phyloP scores from a whole-genome alignment of 2,113 vertebrate species.

The Rynchops niger region DNA sequence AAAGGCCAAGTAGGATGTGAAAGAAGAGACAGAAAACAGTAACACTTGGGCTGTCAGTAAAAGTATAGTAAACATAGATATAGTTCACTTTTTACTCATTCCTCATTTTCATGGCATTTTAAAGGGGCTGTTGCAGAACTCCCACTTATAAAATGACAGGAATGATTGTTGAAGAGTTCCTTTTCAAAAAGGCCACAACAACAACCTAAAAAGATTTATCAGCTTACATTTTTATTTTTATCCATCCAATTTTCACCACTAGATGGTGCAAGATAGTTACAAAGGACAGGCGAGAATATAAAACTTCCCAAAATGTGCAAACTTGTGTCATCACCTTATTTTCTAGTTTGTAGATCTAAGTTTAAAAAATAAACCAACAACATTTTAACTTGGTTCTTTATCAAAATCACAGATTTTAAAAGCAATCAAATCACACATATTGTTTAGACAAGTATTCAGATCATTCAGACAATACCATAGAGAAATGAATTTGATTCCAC shows the following conservation, averaged over 20 bases:
- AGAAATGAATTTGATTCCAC: not conserved
- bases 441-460: not conserved
- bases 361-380: not conserved
- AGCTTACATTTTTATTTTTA: not conserved
- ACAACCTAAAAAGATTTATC: not conserved
- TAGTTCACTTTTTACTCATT: not conserved
- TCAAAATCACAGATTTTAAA: not conserved
- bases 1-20: not conserved
- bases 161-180: not conserved
- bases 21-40: not conserved
- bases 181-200: not conserved
- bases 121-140: not conserved
- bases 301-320: rapidly evolving
- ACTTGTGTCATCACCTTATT: not conserved
- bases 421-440: not conserved
- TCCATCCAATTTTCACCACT: not conserved
- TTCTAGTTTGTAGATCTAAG: not conserved
- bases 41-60: not conserved
- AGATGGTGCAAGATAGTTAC: slow-evolving; percentile 37
- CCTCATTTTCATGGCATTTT: not conserved
- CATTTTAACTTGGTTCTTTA: not conserved
- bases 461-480: not conserved
- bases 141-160: not conserved
- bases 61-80: not conserved
- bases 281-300: rapidly evolving